Conservation (phyloP, 2,113 vertebrate genomes). For the Symphodus melops region DNA sequence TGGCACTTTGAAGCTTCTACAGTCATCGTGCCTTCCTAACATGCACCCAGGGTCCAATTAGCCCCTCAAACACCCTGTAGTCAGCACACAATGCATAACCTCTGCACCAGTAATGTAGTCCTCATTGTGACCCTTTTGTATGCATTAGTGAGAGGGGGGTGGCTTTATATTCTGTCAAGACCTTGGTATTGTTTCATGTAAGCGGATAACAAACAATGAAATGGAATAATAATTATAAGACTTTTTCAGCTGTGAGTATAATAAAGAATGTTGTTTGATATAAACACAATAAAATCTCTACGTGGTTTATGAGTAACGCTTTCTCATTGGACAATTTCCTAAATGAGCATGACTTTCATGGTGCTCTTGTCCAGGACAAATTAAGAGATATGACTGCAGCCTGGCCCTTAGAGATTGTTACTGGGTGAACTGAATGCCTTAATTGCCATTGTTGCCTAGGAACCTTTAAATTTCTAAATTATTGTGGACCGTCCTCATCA, state of each 20-base stretch:
- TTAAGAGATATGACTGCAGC: slow-evolving; percentile 61
- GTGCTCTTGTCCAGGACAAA: slow-evolving; percentile 63
- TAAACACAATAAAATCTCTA: slow-evolving; percentile 23
- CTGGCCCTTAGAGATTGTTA: slow-evolving; percentile 60
- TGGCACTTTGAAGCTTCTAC: slow-evolving; percentile 85
- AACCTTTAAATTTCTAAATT: slow-evolving; percentile 74
- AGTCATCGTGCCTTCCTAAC: slow-evolving; percentile 89
- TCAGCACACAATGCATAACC: slow-evolving; percentile 85
- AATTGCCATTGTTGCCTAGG: slow-evolving; percentile 76
- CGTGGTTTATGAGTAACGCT: slow-evolving; percentile 46
- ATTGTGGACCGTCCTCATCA: slow-evolving; percentile 69
- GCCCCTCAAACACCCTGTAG: slow-evolving; percentile 74
- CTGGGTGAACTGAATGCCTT: slow-evolving; percentile 70
- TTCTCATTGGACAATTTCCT: slow-evolving; percentile 59
- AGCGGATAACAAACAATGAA: slow-evolving; percentile 15
- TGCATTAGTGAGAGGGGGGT: slow-evolving; percentile 33
- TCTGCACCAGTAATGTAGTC: slow-evolving; percentile 53
- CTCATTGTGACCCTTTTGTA: slow-evolving; percentile 37
- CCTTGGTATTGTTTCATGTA: slow-evolving; percentile 48
- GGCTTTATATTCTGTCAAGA: slow-evolving; percentile 16
- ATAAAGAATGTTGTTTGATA: slow-evolving; percentile 15
- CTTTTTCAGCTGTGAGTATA: slow-evolving; percentile 16
- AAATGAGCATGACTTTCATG: slow-evolving; percentile 61
- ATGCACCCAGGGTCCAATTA: slow-evolving; percentile 96
- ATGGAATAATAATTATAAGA: slow-evolving; percentile 1